Base-by-base conservation (phyloP, 2,888 invertebrate species). In the Aelia acuminata region DNA sequence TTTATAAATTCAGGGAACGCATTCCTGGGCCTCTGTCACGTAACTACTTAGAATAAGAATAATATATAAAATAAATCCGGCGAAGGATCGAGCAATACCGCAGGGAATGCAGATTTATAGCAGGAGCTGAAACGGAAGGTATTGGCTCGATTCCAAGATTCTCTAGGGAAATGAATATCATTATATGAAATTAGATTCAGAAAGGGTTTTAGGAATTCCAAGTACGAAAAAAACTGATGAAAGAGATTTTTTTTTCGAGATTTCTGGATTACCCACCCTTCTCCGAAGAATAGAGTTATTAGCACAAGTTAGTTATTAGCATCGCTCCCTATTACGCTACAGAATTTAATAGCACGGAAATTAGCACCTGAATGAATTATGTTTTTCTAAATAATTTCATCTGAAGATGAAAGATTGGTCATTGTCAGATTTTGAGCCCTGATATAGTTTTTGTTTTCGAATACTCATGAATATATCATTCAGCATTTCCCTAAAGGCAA, bases 51-150 rank as follows among this genome's bases (percentile, higher is more conserved):
- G 20, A 70, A 70, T 70, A 31, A 70, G 35, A 70, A 70, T 63
- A 31, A 31, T 18, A 26, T 35, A 20, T 35, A 18, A 70, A 15
- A 20, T 35, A 31, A 70, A 70, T 70, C 63, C 31, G 15, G 1
- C 18, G 63, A 35, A 70, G 63, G 63, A 57, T 31, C 57, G 15
- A 15, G 57, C 10, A 35, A 2, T 5, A 20, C 63, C 63, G 0
- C 35, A 70, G 63, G 63, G 63, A 70, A 70, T 70, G 63, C 20
- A 70, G 31, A 70, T 70, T 70, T 70, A 70, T 70, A 31, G 63
- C 35, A 70, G 31, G 31, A 18, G 18, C 18, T 70, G 35, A 3
- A 35, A 35, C 18, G 20, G 3, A 35, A n/a, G 35, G 15, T 35
- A 70, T 70, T 70, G 63, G 63, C 35, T 35, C 26, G 63, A 63